Evolutionary conservation across 2,113 vertebrate genomes (phyloP).

Genomic region (Rhodinocichla rosea): DNA sequence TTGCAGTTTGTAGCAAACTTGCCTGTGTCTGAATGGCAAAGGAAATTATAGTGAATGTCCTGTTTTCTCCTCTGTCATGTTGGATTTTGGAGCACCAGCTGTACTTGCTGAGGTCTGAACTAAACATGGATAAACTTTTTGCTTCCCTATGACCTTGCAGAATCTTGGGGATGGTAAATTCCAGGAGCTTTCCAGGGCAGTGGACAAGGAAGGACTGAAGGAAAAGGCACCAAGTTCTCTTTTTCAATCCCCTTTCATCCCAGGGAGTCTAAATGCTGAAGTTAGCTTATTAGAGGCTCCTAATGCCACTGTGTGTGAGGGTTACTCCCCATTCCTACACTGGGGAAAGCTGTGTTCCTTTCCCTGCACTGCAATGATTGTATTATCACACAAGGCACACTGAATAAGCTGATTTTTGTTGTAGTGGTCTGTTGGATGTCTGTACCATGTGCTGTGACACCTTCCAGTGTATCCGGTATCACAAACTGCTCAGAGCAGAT

Average conservation of each 20-base stretch:
- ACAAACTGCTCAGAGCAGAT: background rate
- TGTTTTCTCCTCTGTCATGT: background rate
- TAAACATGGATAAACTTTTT: background rate
- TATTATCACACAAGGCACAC: background rate
- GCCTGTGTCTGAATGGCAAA: background rate
- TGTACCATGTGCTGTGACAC: background rate
- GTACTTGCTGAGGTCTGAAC: background rate
- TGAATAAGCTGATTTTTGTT: background rate
- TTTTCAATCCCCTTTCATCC: background rate
- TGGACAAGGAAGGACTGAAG: background rate
- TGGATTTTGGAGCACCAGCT: background rate
- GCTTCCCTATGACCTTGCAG: background rate
- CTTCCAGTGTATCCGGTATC: background rate
- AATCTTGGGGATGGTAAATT: background rate
- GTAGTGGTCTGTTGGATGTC: background rate
- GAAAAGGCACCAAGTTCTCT: background rate
- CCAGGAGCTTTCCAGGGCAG: background rate
- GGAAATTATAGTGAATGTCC: background rate
- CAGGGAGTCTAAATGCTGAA: background rate
- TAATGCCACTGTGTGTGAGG: background rate
- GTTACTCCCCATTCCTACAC: rapidly evolving
- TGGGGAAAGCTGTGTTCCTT: background rate
- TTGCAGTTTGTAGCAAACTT: background rate
- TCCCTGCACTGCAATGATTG: background rate
- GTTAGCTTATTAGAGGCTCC: background rate